Evolutionary conservation across 2,888 invertebrate species (phyloP).

Genomic region (Rhynchonema sp.): DNA sequence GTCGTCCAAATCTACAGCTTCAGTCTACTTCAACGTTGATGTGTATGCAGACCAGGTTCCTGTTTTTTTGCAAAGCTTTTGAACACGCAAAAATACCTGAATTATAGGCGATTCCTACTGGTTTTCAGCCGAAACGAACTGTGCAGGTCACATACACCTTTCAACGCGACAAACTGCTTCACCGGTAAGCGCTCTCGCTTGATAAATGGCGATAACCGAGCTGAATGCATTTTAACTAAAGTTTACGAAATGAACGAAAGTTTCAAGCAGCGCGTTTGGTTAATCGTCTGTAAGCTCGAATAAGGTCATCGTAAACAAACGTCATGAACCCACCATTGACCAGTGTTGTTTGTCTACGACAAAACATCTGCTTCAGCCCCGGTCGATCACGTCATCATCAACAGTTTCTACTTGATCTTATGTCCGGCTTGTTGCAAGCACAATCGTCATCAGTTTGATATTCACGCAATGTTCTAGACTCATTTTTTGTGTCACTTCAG

Average conservation of each 20-base stretch:
- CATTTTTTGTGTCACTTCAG: no score
- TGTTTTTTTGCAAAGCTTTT: background rate
- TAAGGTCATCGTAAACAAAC: no score
- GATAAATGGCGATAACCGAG: background rate
- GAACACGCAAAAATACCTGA: background rate
- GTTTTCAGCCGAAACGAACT: no score
- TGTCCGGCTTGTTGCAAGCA: background rate
- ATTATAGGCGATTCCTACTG: no score
- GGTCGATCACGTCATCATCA: background rate
- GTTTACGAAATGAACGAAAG: background rate
- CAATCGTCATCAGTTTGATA: background rate
- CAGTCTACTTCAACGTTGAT: conserved; percentile 10
- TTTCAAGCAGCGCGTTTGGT: no score
- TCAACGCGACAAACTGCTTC: conserved; percentile 4
- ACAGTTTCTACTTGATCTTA: background rate
- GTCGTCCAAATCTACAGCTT: background rate
- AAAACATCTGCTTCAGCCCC: background rate
- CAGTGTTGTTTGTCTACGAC: no score
- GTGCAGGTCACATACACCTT: conserved; percentile 8
- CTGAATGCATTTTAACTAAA: background rate
- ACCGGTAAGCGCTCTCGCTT: background rate
- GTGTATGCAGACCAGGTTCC: background rate
- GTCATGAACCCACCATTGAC: no score
- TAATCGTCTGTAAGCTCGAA: no score
- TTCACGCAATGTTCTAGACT: background rate